Conservation (phyloP, 2,113 vertebrate genomes). For the Chaetura pelagica region DNA sequence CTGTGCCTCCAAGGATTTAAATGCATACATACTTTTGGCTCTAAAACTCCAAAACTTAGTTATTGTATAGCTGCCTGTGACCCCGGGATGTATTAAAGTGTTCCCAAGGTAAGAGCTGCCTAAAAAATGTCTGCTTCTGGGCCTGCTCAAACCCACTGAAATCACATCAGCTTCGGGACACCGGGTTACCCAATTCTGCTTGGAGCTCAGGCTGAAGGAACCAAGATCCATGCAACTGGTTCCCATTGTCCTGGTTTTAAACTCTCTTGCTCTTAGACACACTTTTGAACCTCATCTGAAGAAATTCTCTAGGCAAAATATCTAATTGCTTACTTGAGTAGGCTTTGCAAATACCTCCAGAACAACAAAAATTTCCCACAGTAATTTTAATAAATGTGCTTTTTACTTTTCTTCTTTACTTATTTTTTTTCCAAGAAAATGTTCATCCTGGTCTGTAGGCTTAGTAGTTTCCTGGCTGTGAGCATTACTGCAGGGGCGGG, state of each 20-base stretch:
- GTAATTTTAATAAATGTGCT: no score
- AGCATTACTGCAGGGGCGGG: background rate
- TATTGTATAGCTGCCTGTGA: background rate
- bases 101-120: background rate
- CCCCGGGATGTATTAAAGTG: no score
- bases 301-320: background rate
- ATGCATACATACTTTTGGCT: background rate
- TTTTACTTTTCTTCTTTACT: no score
- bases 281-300: no score
- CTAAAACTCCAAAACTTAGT: background rate
- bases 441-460: background rate
- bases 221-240: no score
- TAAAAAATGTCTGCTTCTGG: background rate
- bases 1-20: background rate
- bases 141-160: background rate
- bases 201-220: background rate
- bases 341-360: background rate
- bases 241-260: background rate
- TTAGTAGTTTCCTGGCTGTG: background rate
- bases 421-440: background rate
- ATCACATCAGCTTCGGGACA: background rate
- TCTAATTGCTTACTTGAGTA: background rate
- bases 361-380: background rate
- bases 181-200: background rate
- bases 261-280: background rate